Percentiles rank a stretch among this genome's conserved stretches.
These are phyloP conservation scores for Regulus satrapa DNA, from an alignment of 2,113 vertebrate genomes.

Conservation along the genomic window DNA sequence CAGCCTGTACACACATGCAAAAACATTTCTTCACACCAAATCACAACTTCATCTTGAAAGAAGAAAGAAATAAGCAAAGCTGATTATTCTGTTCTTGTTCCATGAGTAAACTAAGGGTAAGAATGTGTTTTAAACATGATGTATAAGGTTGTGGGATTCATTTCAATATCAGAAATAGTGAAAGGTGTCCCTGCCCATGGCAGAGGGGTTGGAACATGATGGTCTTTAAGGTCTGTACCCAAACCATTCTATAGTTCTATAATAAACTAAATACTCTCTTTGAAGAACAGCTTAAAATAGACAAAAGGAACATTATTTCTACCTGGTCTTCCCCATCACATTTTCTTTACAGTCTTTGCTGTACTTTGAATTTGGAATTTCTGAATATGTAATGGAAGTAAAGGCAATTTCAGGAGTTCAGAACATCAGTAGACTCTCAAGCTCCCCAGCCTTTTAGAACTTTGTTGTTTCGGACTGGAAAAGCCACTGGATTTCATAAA, in stretches of 20 bases:
- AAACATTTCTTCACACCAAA: neutral
- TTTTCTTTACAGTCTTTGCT: neutral
- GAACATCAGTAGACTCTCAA: neutral
- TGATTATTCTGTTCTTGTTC: neutral
- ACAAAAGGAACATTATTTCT: neutral
- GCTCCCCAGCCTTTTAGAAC: neutral
- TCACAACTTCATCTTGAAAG: neutral
- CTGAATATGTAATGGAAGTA: neutral
- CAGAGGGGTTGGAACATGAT: neutral
- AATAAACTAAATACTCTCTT: neutral
- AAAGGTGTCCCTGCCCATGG: neutral
- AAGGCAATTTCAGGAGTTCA: neutral
- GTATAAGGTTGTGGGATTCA: neutral
- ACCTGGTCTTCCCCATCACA: neutral
- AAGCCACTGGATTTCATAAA: neutral
- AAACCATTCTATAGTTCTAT: neutral
- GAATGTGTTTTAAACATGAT: neutral
- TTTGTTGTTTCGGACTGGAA: neutral
- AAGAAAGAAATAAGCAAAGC: neutral
- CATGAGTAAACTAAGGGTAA: neutral
- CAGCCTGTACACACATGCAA: rapidly evolving
- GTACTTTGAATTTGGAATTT: neutral
- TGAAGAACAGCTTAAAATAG: neutral
- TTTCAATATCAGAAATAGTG: neutral
- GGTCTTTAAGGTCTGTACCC: neutral